phyloP scores from a whole-genome alignment of 2,888 invertebrate species.

The Callinectes sapidus region DNA sequence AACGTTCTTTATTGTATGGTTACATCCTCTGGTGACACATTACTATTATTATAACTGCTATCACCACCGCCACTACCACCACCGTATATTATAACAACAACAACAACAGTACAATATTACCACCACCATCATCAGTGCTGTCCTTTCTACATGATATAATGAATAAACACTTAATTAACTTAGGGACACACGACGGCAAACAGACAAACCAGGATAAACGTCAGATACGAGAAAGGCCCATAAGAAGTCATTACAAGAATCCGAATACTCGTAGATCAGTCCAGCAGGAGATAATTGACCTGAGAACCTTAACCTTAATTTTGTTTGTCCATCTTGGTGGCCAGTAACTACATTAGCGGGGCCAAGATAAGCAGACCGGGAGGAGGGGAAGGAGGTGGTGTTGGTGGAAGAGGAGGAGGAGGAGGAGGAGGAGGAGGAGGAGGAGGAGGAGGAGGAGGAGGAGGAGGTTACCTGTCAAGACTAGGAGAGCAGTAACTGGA shows the following conservation, averaged over 20 bases:
- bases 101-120: too few relatives aligned
- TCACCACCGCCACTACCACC: too few relatives aligned
- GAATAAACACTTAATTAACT: not conserved
- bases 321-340: not conserved
- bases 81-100: too few relatives aligned
- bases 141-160: not conserved
- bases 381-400: too few relatives aligned
- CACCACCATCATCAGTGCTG: too few relatives aligned
- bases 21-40: not conserved
- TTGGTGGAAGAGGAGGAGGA: too few relatives aligned
- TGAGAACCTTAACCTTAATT: not conserved
- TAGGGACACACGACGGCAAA: not conserved
- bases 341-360: slow-evolving; percentile 2
- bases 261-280: not conserved
- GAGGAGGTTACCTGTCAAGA: slow-evolving; percentile 11
- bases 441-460: not conserved
- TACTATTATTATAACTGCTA: not conserved
- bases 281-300: not conserved
- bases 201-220: not conserved
- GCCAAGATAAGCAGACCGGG: not conserved
- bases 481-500: not conserved
- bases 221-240: not conserved
- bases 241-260: not conserved
- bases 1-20: not conserved
- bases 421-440: slow-evolving; percentile 4